phyloP scores from a whole-genome alignment of 2,113 vertebrate genomes.

The Pseudopodoces humilis region DNA sequence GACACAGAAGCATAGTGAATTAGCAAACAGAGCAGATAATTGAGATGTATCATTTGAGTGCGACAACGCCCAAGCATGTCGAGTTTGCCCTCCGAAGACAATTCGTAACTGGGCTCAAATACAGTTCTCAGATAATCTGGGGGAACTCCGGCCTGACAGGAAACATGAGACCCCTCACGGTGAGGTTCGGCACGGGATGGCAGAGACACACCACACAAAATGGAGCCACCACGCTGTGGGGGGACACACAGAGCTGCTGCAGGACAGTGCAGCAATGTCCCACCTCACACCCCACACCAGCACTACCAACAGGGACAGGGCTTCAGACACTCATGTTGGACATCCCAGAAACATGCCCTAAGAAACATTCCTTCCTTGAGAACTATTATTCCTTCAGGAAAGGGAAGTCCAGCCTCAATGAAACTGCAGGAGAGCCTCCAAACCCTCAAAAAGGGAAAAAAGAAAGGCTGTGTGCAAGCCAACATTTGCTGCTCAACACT shows the following conservation, averaged over 20 bases:
- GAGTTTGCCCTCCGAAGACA: neutral
- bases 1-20: conserved; percentile 7
- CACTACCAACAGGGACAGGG: neutral
- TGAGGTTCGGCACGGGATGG: rapidly evolving
- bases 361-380: neutral
- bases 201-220: neutral
- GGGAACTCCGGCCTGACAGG: neutral
- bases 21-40: neutral
- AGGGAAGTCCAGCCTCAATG: neutral
- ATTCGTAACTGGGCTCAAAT: neutral
- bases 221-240: rapidly evolving
- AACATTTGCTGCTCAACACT: neutral
- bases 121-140: neutral
- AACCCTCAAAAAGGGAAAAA: neutral
- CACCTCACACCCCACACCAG: neutral
- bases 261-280: neutral
- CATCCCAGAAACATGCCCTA: neutral
- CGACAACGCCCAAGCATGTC: rapidly evolving
- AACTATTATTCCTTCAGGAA: neutral
- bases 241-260: neutral
- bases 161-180: neutral
- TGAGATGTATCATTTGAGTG: neutral
- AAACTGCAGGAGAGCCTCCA: neutral
- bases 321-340: neutral
- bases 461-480: neutral